Conservation (phyloP, 2,888 invertebrate species). For the Pachycephus smyrnensis region DNA sequence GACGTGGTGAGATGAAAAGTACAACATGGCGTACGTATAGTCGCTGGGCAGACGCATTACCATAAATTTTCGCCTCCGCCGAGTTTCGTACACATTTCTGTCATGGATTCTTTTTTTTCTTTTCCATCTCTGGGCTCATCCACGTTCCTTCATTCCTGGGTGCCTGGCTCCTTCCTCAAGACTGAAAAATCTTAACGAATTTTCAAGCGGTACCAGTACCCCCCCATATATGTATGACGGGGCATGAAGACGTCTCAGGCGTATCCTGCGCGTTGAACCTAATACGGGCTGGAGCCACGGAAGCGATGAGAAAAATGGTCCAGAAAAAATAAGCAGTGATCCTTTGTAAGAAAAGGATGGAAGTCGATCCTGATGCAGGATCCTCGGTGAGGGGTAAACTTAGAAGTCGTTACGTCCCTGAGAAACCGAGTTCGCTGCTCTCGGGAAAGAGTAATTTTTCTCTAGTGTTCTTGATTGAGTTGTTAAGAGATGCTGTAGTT, state of each 20-base stretch:
- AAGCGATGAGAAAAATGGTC: background rate
- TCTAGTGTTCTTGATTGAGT: conserved; percentile 14
- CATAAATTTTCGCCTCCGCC: conserved; percentile 19
- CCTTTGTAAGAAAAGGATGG: background rate
- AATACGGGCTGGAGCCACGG: background rate
- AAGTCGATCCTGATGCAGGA: background rate
- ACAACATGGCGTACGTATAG: background rate
- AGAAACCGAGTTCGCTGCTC: background rate
- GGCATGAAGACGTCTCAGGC: background rate
- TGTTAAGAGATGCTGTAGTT: conserved; percentile 6
- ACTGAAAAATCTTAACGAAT: conserved; percentile 23
- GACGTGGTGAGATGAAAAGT: background rate
- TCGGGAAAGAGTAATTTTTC: conserved; percentile 9
- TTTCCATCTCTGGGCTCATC: conserved; percentile 16
- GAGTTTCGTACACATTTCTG: conserved; percentile 15
- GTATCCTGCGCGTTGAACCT: background rate
- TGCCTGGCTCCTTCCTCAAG: conserved; percentile 1
- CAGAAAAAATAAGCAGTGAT: background rate
- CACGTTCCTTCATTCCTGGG: conserved; percentile 10
- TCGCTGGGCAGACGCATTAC: conserved; percentile 20
- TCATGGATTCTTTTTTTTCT: conserved; percentile 23
- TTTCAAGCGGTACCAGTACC: conserved; percentile 2
- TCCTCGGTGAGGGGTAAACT: background rate
- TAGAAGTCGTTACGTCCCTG: background rate
- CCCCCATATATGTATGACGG: background rate